These are phyloP conservation scores for Drosophila sordidula DNA, from an alignment of 2,888 invertebrate species.

Conservation along the genomic window DNA sequence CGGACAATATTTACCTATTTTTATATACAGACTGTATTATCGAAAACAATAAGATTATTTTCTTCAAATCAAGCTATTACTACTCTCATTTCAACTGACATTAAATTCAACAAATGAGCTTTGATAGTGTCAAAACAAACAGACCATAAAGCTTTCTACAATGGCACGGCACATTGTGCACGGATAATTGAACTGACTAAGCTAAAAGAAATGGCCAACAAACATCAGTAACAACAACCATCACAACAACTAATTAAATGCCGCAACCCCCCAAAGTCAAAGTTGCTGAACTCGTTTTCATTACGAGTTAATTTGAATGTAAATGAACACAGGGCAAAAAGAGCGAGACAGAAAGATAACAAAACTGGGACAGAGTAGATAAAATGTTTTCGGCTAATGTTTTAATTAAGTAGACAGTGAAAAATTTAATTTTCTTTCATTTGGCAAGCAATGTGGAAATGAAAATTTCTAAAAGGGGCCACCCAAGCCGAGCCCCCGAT, in stretches of 20 bases:
- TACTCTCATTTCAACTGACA: constrained; percentile 10
- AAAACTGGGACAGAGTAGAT: constrained; percentile 42
- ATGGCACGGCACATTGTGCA: constrained; percentile 37
- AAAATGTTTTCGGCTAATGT: constrained; percentile 78
- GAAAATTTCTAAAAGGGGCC: constrained; percentile 44
- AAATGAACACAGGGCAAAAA: constrained; percentile 72
- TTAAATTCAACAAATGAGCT: constrained; percentile 45
- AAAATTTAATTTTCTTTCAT: constrained; percentile 82
- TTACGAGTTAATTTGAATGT: constrained; percentile 83
- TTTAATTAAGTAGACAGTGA: constrained; percentile 81
- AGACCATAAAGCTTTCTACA: constrained; percentile 43
- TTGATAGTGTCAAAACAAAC: constrained; percentile 62
- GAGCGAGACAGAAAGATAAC: constrained; percentile 5
- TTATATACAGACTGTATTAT: too few species aligned
- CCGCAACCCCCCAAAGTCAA: constrained; percentile 67
- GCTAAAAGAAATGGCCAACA: constrained; percentile 67
- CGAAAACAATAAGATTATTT: too few species aligned
- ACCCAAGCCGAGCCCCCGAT: constrained; percentile 39
- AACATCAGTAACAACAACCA: constrained; percentile 59
- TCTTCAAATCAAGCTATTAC: background rate
- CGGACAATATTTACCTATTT: too few species aligned
- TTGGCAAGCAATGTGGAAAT: constrained; percentile 52
- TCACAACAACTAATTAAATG: constrained; percentile 78
- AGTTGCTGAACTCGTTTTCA: constrained; percentile 78
- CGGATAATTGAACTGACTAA: constrained; percentile 60